Evolutionary conservation across 2,113 vertebrate genomes (phyloP).

Genomic region (Varanus salvator): DNA sequence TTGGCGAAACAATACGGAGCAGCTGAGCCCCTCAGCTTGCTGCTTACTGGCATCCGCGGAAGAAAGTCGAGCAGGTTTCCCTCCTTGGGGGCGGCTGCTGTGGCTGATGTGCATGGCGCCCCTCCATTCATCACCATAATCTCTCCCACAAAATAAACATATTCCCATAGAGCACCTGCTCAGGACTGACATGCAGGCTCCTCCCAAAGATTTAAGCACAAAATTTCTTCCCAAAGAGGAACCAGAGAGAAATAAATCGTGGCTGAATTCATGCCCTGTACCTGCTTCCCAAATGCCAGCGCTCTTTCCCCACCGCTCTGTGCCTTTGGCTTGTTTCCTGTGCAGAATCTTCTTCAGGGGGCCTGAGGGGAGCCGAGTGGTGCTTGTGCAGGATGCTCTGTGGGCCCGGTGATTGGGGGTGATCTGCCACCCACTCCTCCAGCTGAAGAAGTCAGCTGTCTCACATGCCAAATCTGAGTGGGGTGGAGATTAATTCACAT

Average conservation of each 20-base stretch:
- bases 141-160: conserved; percentile 46
- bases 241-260: conserved; percentile 17
- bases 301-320: no score
- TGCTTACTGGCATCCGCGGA: conserved; percentile 44
- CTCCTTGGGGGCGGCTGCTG: conserved; percentile 26
- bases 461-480: no score
- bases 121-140: conserved; percentile 51
- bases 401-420: no score
- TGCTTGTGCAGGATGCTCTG: neutral
- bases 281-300: neutral
- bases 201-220: conserved; percentile 44
- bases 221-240: conserved; percentile 46
- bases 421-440: no score
- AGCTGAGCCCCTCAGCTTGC: conserved; percentile 30
- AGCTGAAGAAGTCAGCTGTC: no score
- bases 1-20: conserved; percentile 58
- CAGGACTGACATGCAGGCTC: conserved; percentile 43
- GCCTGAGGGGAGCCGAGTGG: no score
- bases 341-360: neutral
- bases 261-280: neutral
- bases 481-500: no score
- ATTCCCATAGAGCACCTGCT: conserved; percentile 34
- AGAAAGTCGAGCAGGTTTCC: neutral
- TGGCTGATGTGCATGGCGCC: conserved; percentile 29
- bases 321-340: neutral